Conservation (phyloP, 2,888 invertebrate genomes). For the Clusia tigrina region DNA sequence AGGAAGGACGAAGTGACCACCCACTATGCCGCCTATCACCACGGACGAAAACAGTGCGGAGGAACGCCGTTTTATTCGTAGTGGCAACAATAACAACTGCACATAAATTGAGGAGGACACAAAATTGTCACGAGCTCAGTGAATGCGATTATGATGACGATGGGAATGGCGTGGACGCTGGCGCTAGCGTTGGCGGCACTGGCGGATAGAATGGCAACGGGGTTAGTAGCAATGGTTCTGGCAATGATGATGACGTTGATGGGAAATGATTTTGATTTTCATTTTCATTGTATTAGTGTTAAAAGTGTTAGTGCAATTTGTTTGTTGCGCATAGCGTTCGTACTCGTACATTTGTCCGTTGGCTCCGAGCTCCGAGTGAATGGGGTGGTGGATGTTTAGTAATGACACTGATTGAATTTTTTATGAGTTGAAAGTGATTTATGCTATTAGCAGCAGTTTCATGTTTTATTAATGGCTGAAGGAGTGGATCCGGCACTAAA, state of each 20-base stretch:
- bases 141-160: constrained; percentile 27
- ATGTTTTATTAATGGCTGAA: constrained; percentile 6
- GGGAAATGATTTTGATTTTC: constrained; percentile 55
- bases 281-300: constrained; percentile 57
- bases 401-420: constrained; percentile 33
- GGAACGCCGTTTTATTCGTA: background rate
- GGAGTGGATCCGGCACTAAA: constrained; percentile 3
- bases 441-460: constrained; percentile 35
- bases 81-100: constrained; percentile 28
- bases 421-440: constrained; percentile 40
- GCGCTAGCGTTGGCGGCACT: background rate
- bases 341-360: no score
- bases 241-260: constrained; percentile 50
- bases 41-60: background rate
- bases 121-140: constrained; percentile 46
- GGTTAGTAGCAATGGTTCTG: constrained; percentile 38
- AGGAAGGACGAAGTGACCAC: background rate
- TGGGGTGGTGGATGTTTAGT: background rate
- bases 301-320: constrained; percentile 50
- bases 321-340: no score
- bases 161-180: background rate
- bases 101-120: constrained; percentile 55
- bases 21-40: no score
- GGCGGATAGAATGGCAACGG: background rate
- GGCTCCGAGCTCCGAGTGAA: background rate